Base-by-base conservation (phyloP, 2,797 vertebrate genomes). In the Acipenser transmontanus region DNA sequence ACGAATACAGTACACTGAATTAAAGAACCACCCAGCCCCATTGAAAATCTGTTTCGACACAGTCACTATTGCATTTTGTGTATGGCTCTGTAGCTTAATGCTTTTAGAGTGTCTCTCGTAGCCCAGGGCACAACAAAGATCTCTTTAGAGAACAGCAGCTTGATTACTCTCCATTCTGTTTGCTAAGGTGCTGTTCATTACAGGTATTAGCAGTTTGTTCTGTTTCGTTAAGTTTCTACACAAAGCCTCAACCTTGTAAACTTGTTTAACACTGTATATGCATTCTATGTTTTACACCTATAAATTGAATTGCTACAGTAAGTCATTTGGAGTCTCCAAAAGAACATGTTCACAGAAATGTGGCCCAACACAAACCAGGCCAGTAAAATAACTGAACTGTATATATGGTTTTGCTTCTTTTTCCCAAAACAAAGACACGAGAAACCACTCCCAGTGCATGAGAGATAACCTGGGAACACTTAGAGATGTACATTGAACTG, bases 31-130 rank as follows among this genome's bases (percentile, higher is more conserved):
- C 54, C 14, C 12, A 13, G 2, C 54, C 14, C 54, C 14, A 14
- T n/a, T 7, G 12, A 13, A 57, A 57, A n/a, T 57, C 68, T 82
- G 78, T 82, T 80, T 75, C 78, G 77, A 82, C 79, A 81, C 50
- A 68, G 76, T 66, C 71, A 14, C 62, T 57, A 57, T 57, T 57
- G 54, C 12, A 13, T 57, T 57, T 57, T 9, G 12, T 57, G 54
- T 57, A 57, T n/a, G 12, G 54, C 14, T 57, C 54, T 57, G 54
- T 13, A 57, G 54, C 6, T 57, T n/a, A 13, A 57, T 57, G 54
- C 54, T 10, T 6, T n/a, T n/a, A 13, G 54, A 57, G 12, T 57
- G 13, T 57, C 54, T 57, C 9, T 13, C 11, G 54, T n/a, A 57
- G 54, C 54, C 54, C 54, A 7, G 7, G 12, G 54, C 54, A 6